phyloP scores from a whole-genome alignment of 1,140 invertebrate genomes.

The Apocrypta bakeri region DNA sequence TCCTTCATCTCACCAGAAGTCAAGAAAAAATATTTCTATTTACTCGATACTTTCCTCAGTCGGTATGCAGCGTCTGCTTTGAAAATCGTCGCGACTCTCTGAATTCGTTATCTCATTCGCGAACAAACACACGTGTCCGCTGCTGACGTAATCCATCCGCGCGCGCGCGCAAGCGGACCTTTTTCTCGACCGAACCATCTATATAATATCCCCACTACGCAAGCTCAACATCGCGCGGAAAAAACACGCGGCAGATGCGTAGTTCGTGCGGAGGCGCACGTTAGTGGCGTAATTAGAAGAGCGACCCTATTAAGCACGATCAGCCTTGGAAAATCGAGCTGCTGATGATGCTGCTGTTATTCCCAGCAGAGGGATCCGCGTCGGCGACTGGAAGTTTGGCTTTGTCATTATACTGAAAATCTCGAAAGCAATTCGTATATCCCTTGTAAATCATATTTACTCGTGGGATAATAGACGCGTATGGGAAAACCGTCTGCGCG shows the following conservation, averaged over 20 bases:
- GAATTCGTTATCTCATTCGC: constrained; percentile 10
- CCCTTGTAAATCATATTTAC: too few species aligned
- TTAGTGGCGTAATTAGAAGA: constrained; percentile 7
- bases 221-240: neutral
- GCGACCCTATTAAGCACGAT: constrained; percentile 3
- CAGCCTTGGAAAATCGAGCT: constrained; percentile 2
- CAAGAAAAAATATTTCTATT: constrained; percentile 14
- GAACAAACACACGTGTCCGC: constrained; percentile 5
- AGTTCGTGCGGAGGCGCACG: neutral
- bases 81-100: neutral
- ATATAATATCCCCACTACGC: neutral
- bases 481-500: too few species aligned
- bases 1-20: too few species aligned
- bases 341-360: neutral
- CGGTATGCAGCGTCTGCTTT: neutral
- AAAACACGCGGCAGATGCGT: neutral
- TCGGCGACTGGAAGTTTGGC: too few species aligned
- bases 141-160: neutral
- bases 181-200: neutral
- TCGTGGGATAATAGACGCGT: too few species aligned
- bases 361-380: too few species aligned
- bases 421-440: too few species aligned
- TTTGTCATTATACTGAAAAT: neutral
- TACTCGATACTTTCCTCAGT: too few species aligned
- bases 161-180: neutral